A percentile compares a stretch with the other conserved stretches of the same genome.
Evolutionary conservation across 1,140 invertebrate genomes (phyloP).

Genomic region (Lepidotrigona ventralis): DNA sequence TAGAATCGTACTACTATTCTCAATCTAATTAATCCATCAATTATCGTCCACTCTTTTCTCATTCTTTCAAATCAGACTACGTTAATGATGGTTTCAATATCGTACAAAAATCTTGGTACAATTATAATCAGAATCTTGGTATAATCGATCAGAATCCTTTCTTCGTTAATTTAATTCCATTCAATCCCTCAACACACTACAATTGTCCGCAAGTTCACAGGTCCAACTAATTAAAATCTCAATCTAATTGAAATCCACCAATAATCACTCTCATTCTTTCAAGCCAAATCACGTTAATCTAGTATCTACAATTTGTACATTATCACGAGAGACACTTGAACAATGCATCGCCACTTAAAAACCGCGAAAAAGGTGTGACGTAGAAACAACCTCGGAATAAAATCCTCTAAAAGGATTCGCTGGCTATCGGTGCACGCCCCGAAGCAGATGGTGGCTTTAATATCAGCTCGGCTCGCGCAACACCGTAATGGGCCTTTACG

Average conservation of each 20-base stretch:
- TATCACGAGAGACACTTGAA: not conserved
- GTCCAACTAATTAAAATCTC: too few relatives aligned
- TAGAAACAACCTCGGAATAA: not conserved
- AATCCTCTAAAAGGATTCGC: not conserved
- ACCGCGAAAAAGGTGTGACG: not conserved
- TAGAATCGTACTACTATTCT: too few relatives aligned
- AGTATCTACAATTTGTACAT: not conserved
- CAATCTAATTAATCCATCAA: too few relatives aligned
- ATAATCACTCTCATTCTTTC: not conserved
- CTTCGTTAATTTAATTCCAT: not conserved
- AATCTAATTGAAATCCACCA: too few relatives aligned
- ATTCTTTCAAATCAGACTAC: too few relatives aligned
- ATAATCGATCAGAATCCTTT: not conserved
- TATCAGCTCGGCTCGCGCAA: slow-evolving; percentile 15
- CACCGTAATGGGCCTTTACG: slow-evolving; percentile 34
- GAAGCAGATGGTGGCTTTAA: slow-evolving; percentile 19
- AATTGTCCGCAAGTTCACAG: too few relatives aligned
- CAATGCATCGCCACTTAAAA: not conserved
- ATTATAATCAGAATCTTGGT: not conserved
- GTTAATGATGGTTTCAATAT: not conserved
- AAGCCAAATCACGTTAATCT: not conserved
- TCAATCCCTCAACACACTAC: too few relatives aligned
- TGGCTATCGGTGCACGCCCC: slow-evolving; percentile 13
- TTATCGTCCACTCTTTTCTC: too few relatives aligned
- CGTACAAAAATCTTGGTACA: not conserved